Base-by-base conservation (phyloP, 1,140 invertebrate species). In the Musca vetustissima region DNA sequence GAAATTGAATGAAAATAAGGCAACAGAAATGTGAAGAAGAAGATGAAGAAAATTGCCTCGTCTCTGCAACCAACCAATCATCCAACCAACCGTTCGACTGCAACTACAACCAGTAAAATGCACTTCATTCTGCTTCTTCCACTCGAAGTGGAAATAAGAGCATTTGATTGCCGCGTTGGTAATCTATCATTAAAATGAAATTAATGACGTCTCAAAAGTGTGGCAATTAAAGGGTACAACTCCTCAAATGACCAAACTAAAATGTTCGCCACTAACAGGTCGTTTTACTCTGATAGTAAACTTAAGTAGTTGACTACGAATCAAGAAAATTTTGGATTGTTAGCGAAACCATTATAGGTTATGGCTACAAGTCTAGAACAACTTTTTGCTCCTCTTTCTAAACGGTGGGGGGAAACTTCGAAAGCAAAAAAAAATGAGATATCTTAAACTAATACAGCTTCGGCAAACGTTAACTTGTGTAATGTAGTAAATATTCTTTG, bases 171-270 rank as follows among this genome's bases (percentile, higher is more conserved):
- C 57, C 36, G 49, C 24, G 22, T 22, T 28, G 22, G 17, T 61
- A 61, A 61, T 43, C 57, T 59, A 61, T 61, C 32, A 61, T 61
- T 61, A 61, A 61, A 61, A 43, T 61, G 36, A 61, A 61, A 61
- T 61, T 61, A 61, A 43, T 61, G 57, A 43, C 36, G 28, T 43
- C 19, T 19, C 49, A 52, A 52, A 49, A 52, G 17, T 22, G 17
- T 21, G 17, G 13, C 21, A 52, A 19, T 52, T 52, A 52, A 21
- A 52, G 17, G 49, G 21, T 43, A 43, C 1, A 4, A 22, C 6
- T 52, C 17, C 21, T 21, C 17, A 52, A 22, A 52, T 19, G 7
- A 19, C 17, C 49, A 21, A 43, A 13, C 11, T 43, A 43, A 7
- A 7, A 32, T 32, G 9, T 43, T 43, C 13, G 11, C 36, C 13